These are phyloP conservation scores for Ypsolopha sequella DNA, from an alignment of 2,888 invertebrate species.

Conservation along the genomic window DNA sequence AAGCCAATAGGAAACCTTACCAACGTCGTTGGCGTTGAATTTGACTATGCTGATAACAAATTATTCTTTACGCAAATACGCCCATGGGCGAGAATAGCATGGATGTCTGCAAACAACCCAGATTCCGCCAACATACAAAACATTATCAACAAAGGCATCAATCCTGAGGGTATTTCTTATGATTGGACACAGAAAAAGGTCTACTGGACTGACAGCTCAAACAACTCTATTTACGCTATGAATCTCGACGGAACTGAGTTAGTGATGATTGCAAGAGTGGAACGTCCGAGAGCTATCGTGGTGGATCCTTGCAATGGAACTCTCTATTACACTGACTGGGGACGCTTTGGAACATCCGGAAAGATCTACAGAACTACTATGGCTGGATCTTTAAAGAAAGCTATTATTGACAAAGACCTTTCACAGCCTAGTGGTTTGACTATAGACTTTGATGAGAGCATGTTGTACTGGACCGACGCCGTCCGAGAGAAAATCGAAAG, in stretches of 20 bases:
- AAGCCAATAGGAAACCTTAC: conserved; percentile 87
- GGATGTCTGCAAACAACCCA: conserved; percentile 81
- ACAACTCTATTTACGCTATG: conserved; percentile 95
- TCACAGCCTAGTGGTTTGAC: conserved; percentile 96
- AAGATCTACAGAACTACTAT: conserved; percentile 96
- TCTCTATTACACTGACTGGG: conserved; percentile 97
- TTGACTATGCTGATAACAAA: conserved; percentile 89
- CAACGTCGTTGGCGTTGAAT: conserved; percentile 96
- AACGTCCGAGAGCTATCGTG: conserved; percentile 94
- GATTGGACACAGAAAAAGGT: conserved; percentile 99
- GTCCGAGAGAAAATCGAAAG: conserved; percentile 96
- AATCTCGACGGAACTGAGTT: conserved; percentile 88
- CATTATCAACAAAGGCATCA: conserved; percentile 83
- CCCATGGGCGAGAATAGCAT: conserved; percentile 90
- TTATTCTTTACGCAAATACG: conserved; percentile 94
- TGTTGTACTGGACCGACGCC: conserved; percentile 98
- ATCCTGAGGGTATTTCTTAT: conserved; percentile 94
- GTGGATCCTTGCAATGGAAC: conserved; percentile 97
- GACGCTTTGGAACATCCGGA: conserved; percentile 90
- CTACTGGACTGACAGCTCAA: conserved; percentile 97
- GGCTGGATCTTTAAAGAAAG: conserved; percentile 93
- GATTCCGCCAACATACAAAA: conserved; percentile 72
- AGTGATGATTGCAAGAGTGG: conserved; percentile 93
- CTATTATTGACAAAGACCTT: conserved; percentile 90
- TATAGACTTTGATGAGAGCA: conserved; percentile 93